phyloP scores from a whole-genome alignment of 2,888 invertebrate genomes.

The Meteorus cinctellus region DNA sequence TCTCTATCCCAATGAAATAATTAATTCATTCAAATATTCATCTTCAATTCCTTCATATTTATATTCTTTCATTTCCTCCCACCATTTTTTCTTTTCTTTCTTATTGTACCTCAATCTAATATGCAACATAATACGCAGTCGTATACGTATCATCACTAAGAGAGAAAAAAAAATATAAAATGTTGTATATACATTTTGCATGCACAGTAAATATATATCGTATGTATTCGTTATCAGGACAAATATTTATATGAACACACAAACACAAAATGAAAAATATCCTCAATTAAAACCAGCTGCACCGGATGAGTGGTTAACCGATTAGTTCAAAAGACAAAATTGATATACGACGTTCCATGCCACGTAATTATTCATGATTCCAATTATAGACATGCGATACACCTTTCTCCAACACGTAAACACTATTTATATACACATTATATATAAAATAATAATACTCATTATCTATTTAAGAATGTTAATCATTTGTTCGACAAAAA shows the following conservation, averaged over 20 bases:
- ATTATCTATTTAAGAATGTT: neutral
- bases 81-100: neutral
- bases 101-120: neutral
- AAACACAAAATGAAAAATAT: conserved; percentile 3
- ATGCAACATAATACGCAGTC: neutral
- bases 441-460: neutral
- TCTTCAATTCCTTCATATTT: neutral
- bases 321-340: conserved; percentile 28
- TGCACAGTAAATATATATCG: neutral
- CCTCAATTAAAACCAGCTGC: conserved; percentile 32
- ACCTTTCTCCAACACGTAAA: conserved; percentile 3
- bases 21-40: no score
- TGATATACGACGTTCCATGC: neutral
- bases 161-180: no score
- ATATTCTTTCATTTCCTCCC: neutral
- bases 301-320: conserved; percentile 39
- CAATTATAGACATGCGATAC: conserved; percentile 12
- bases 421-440: neutral
- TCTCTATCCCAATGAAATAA: no score
- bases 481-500: no score
- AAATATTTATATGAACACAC: neutral
- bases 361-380: neutral
- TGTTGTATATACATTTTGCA: neutral
- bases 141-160: no score
- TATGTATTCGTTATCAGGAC: conserved; percentile 10